These are phyloP conservation scores for Pterois miles DNA, from an alignment of 2,797 vertebrate genomes.

Conservation along the genomic window DNA sequence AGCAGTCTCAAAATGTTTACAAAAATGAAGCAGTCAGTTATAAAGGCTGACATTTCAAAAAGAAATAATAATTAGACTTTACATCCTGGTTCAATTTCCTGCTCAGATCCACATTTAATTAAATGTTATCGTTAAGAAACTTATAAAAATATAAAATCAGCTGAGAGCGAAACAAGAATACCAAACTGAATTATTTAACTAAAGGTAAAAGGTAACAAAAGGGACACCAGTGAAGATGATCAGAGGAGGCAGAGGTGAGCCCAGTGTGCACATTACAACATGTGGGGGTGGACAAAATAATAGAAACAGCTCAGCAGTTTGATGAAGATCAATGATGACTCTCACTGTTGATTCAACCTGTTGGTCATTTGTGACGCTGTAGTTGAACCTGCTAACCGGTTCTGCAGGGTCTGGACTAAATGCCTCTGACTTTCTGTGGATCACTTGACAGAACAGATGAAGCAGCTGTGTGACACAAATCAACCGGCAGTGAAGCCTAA, in stretches of 20 bases:
- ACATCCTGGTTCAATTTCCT: not conserved
- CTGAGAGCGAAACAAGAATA: not conserved
- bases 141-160: slow-evolving; percentile 50
- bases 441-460: not conserved
- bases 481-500: not conserved
- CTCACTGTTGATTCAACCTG: not conserved
- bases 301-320: not conserved
- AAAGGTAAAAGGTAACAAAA: not conserved
- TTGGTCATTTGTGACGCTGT: not conserved
- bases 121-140: not conserved
- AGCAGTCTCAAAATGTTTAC: slow-evolving; percentile 1
- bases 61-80: not conserved
- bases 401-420: not conserved
- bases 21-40: slow-evolving; percentile 30
- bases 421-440: not conserved
- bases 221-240: not conserved
- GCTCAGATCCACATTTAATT: not conserved
- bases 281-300: slow-evolving; percentile 8
- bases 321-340: not conserved
- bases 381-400: not conserved
- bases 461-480: not conserved
- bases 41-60: slow-evolving; percentile 2
- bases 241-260: not conserved
- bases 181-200: not conserved
- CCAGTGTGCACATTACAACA: not conserved